Percentiles rank a stretch among this genome's conserved stretches.
phyloP scores from a whole-genome alignment of 2,888 invertebrate genomes.

The Dryomyza anilis region DNA sequence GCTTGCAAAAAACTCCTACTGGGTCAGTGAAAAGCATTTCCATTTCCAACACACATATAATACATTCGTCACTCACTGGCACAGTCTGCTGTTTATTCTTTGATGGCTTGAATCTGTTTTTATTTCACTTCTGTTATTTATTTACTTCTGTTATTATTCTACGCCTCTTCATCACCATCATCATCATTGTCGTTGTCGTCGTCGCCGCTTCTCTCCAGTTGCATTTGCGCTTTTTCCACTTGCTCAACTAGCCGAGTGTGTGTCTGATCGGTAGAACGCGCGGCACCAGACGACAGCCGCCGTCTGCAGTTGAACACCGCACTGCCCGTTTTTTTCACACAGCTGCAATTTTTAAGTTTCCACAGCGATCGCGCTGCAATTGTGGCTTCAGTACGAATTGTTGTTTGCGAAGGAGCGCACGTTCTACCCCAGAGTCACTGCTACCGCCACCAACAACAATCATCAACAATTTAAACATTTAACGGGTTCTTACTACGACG shows the following conservation, averaged over 20 bases:
- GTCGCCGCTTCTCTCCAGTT: conserved; percentile 5
- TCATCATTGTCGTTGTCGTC: not conserved
- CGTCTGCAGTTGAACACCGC: not conserved
- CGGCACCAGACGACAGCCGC: not conserved
- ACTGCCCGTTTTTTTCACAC: not conserved
- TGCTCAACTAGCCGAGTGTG: conserved; percentile 5
- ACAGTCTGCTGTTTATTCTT: conserved; percentile 5
- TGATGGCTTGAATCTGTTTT: conserved; percentile 1
- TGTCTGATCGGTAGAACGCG: not conserved
- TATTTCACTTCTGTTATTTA: conserved; percentile 5
- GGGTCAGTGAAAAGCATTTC: not conserved
- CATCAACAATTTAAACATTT: too few relatives aligned
- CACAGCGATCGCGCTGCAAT: conserved; percentile 1
- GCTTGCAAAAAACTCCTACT: not conserved
- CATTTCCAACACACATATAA: not conserved
- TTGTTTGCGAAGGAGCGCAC: conserved; percentile 11
- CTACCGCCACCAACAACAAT: too few relatives aligned
- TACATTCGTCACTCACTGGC: not conserved
- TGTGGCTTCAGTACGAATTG: conserved; percentile 20
- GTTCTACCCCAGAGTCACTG: not conserved
- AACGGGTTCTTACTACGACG: conserved; percentile 8
- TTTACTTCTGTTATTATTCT: not conserved
- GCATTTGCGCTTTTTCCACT: not conserved
- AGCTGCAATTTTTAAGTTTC: conserved; percentile 21
- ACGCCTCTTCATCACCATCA: too few relatives aligned